These are phyloP conservation scores for Aplocera efformata DNA, from an alignment of 2,888 invertebrate species.

Conservation along the genomic window DNA sequence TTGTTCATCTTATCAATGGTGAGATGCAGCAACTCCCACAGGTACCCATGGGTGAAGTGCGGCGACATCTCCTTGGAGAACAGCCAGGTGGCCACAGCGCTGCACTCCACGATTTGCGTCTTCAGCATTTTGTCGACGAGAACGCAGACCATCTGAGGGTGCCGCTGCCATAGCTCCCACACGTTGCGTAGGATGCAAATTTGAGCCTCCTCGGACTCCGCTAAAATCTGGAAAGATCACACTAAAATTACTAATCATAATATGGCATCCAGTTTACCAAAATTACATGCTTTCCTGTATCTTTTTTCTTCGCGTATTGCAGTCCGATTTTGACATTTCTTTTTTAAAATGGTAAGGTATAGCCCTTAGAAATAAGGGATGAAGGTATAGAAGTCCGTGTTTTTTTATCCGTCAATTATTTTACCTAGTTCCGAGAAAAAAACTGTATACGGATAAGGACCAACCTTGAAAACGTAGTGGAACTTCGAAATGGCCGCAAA, in stretches of 20 bases:
- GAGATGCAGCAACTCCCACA: conserved; percentile 98
- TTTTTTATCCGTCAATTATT: too few species aligned
- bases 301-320: too few species aligned
- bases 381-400: too few species aligned
- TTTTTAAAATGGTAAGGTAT: too few species aligned
- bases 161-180: conserved; percentile 96
- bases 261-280: too few species aligned
- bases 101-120: conserved; percentile 97
- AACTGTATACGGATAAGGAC: conserved; percentile 17
- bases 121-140: conserved; percentile 98
- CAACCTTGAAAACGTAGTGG: conserved; percentile 92
- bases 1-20: conserved; percentile 98
- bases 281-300: too few species aligned
- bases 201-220: conserved; percentile 97
- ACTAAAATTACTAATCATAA: too few species aligned
- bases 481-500: conserved; percentile 99
- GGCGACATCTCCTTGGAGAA: conserved; percentile 94
- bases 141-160: conserved; percentile 98
- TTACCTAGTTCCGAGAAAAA: too few species aligned
- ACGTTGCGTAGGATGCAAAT: conserved; percentile 95
- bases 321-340: too few species aligned
- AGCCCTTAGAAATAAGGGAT: too few species aligned
- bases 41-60: conserved; percentile 95
- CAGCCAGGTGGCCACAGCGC: conserved; percentile 98
- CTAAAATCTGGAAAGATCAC: conserved; percentile 85